Base-by-base conservation (phyloP, 2,113 vertebrate species). In the Aleadryas rufinucha region DNA sequence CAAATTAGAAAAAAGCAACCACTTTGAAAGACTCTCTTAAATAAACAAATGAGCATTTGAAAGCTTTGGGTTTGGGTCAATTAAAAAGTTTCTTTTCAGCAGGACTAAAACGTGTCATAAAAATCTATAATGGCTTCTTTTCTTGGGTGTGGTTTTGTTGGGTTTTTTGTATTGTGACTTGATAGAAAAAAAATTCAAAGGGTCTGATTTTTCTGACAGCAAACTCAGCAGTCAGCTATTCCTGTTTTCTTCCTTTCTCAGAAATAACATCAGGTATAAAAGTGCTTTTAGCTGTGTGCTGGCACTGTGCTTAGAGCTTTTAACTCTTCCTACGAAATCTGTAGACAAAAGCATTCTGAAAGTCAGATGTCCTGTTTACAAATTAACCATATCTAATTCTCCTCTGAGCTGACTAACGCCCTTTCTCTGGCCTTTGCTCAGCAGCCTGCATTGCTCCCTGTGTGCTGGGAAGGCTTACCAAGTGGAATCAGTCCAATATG, bases 401-500 rank as follows among this genome's bases (percentile, higher is more conserved):
- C 35, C 59, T 81, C 54, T 88, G 56, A 81, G 52, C 26, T 93
- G 66, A 88, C 76, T 90, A 57, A 74, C 0, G 4, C 59, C 49
- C 63, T 95, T 85, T 88, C 71, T 87, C 39, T 93, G 72, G 60
- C 83, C 68, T 93, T 86, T 65, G 56, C 76, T 95, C 70, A 61
- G 56, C 77, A 57, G 63, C 82, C 86, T 47, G 44, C 72, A 57
- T 75, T 89, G n/a, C n/a, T 92, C 33, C 3, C 4, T 92, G 64
- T 68, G 18, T 20, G 60, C 68, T 71, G 12, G 17, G 44, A 33
- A 84, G 31, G 31, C 76, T 68, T 70, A 78, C 79, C 82, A 65
- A 89, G n/a, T 93, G 86, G 96, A 90, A 78, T 56, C 31, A 56
- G 52, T 91, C 90, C 92, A 96, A 50, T 92, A 78, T 96, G 96